Percentiles rank a stretch among this genome's conserved stretches.
Evolutionary conservation across 2,113 vertebrate species (phyloP).

Genomic region (Microcebus tavaratra): DNA sequence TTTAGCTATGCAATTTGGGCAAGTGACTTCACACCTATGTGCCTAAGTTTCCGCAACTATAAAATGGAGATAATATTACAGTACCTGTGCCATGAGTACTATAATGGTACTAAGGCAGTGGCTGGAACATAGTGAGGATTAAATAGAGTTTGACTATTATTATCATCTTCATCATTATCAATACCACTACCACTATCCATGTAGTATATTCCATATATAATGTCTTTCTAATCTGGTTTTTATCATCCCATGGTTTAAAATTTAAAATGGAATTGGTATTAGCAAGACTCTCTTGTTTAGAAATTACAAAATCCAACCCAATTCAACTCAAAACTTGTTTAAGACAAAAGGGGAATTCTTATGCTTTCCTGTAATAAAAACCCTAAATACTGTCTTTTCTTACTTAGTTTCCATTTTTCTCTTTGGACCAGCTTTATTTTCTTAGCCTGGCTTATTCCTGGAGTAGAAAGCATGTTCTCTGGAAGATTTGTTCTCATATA

Average conservation of each 20-base stretch:
- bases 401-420: background rate
- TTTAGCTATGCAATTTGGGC: background rate
- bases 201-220: background rate
- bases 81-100: background rate
- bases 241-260: background rate
- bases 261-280: background rate
- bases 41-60: background rate
- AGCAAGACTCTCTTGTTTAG: background rate
- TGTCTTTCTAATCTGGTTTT: background rate
- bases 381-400: background rate
- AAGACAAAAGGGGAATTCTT: background rate
- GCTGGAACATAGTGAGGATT: background rate
- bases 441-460: background rate
- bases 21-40: background rate
- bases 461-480: background rate
- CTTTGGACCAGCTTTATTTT: background rate
- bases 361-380: background rate
- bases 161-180: background rate
- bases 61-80: background rate
- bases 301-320: slow-evolving; percentile 19
- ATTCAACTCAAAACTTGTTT: background rate
- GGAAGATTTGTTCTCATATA: background rate
- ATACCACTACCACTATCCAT: background rate
- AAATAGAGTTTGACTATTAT: background rate
- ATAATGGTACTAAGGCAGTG: background rate